A percentile compares a stretch with the other conserved stretches of the same genome.
Evolutionary conservation across 1,140 invertebrate genomes (phyloP).

Genomic region (Steinernema khuongi): DNA sequence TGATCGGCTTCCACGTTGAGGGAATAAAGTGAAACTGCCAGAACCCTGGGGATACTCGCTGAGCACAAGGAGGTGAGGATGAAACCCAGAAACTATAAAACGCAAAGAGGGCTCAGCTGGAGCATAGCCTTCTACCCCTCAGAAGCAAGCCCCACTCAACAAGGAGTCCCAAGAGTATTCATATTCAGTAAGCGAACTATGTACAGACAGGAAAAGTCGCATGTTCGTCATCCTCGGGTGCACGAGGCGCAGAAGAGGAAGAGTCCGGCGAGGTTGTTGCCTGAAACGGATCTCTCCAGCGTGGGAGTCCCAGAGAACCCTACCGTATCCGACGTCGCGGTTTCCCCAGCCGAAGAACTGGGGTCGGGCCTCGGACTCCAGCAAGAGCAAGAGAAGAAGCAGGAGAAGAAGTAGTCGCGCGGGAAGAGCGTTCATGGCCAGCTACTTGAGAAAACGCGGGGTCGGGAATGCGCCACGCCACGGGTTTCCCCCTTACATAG

Average conservation of each 20-base stretch:
- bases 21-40: no score
- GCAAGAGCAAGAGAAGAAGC: not conserved
- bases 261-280: slow-evolving; percentile 2
- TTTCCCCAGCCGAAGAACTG: slow-evolving; percentile 1
- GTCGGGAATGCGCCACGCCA: not conserved
- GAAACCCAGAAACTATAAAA: no score
- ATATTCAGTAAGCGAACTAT: not conserved
- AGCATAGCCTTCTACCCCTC: no score
- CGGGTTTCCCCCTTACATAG: not conserved
- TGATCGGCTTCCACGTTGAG: no score
- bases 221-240: not conserved
- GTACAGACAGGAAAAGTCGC: not conserved
- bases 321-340: not conserved
- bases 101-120: no score
- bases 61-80: no score
- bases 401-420: slow-evolving; percentile 59
- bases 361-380: not conserved
- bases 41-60: no score
- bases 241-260: slow-evolving; percentile 9
- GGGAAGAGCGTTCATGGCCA: not conserved
- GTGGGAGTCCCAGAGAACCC: not conserved
- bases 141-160: no score
- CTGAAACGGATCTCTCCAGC: not conserved
- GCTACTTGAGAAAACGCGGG: not conserved
- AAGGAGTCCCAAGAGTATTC: no score